Conservation (phyloP, 2,113 vertebrate genomes). For the Maccullochella peelii region DNA sequence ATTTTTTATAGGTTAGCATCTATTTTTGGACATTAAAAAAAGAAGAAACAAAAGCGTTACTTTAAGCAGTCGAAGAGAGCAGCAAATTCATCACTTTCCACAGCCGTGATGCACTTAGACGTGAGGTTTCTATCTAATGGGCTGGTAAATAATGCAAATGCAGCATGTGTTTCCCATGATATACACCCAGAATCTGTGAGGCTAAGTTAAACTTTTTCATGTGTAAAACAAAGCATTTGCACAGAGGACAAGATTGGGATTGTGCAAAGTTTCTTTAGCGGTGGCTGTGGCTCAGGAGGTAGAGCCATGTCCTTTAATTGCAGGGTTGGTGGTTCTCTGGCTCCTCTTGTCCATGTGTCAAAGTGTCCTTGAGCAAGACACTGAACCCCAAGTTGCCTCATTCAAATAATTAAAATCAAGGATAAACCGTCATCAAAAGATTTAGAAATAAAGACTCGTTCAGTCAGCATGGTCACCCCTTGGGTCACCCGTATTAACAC, state of each 20-base stretch:
- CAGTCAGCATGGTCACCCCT: background rate
- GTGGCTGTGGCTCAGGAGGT: background rate
- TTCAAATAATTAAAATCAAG: background rate
- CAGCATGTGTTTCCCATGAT: conserved; percentile 26
- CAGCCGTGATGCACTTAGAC: conserved; percentile 32
- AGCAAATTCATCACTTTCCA: conserved; percentile 37
- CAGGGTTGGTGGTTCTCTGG: background rate
- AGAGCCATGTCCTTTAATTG: background rate
- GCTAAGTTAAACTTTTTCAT: conserved; percentile 25
- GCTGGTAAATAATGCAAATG: conserved; percentile 63
- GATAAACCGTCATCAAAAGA: background rate
- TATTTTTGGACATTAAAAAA: conserved; percentile 32
- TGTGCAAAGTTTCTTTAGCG: background rate
- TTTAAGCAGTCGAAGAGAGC: conserved; percentile 25
- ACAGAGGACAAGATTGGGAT: background rate
- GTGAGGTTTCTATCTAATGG: conserved; percentile 46
- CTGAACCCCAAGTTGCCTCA: background rate
- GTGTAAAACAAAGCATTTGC: conserved; percentile 34
- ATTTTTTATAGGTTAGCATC: conserved; percentile 39
- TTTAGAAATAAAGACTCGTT: background rate
- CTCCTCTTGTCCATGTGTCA: background rate
- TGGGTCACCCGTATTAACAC: background rate
- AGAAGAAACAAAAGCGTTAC: conserved; percentile 18
- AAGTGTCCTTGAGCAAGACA: background rate
- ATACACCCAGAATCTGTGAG: conserved; percentile 19